Conservation (phyloP, 2,113 vertebrate genomes). For the Barbus barbus region DNA sequence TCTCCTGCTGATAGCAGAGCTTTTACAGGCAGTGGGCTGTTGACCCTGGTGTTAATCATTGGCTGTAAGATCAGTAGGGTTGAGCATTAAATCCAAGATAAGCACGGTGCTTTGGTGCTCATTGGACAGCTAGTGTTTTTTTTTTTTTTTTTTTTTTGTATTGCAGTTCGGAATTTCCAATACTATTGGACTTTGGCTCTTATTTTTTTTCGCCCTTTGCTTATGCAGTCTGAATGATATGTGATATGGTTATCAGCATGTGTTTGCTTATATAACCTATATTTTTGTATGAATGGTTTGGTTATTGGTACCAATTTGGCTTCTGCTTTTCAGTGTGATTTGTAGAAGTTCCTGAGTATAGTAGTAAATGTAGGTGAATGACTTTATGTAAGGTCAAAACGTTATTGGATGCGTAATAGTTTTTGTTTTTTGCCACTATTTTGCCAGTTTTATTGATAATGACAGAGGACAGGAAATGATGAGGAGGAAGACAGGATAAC, state of each 20-base stretch:
- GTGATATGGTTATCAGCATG: background rate
- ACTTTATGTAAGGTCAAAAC: background rate
- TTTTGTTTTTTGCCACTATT: background rate
- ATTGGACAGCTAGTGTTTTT: background rate
- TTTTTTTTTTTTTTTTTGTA: background rate
- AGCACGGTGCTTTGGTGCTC: background rate
- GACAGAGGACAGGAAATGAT: background rate
- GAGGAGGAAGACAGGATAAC: background rate
- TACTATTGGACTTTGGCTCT: background rate
- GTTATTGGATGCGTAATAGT: background rate
- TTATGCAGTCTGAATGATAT: background rate
- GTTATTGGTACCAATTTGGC: background rate
- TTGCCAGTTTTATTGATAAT: background rate
- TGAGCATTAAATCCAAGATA: slow-evolving; percentile 38
- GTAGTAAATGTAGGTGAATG: background rate
- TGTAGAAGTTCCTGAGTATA: background rate
- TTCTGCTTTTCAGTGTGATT: too few species aligned
- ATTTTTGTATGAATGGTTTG: background rate
- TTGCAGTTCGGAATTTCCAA: background rate
- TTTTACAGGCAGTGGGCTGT: slow-evolving; percentile 22
- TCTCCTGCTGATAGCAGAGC: slow-evolving; percentile 38
- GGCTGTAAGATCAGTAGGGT: slow-evolving; percentile 5
- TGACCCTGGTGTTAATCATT: slow-evolving; percentile 50
- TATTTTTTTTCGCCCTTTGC: background rate
- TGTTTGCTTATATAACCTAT: background rate